Evolutionary conservation across 2,797 vertebrate species (phyloP).

Genomic region (Taeniopygia guttata): DNA sequence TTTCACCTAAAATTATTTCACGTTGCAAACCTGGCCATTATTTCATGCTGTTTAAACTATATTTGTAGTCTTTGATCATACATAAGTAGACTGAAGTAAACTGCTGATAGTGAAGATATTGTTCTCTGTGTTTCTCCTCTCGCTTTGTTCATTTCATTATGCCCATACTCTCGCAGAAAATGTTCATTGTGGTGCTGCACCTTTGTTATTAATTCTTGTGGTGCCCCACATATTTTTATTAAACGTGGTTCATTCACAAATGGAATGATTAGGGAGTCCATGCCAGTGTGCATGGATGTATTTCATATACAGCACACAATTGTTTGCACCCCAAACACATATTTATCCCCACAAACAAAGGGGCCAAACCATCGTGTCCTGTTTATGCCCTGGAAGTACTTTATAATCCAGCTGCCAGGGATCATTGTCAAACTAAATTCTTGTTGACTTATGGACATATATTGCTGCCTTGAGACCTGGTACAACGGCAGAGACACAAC

Average conservation of each 20-base stretch:
- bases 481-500: not conserved
- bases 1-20: conserved; percentile 59
- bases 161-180: conserved; percentile 51
- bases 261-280: conserved; percentile 24
- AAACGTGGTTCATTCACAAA: conserved; percentile 35
- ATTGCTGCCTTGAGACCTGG: not conserved
- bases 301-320: conserved; percentile 47
- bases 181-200: conserved; percentile 26
- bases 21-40: conserved; percentile 73
- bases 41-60: conserved; percentile 79
- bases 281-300: not conserved
- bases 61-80: conserved; percentile 78
- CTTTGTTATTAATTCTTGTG: conserved; percentile 69
- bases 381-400: not conserved
- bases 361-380: not conserved
- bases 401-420: not conserved
- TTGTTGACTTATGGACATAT: not conserved
- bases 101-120: conserved; percentile 74
- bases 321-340: not conserved
- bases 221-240: conserved; percentile 56
- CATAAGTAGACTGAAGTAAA: conserved; percentile 73
- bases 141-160: conserved; percentile 52
- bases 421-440: not conserved
- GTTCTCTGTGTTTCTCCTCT: conserved; percentile 49
- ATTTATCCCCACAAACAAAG: not conserved